Base-by-base conservation (phyloP, 2,888 invertebrate species). In the Plebejus melissa region DNA sequence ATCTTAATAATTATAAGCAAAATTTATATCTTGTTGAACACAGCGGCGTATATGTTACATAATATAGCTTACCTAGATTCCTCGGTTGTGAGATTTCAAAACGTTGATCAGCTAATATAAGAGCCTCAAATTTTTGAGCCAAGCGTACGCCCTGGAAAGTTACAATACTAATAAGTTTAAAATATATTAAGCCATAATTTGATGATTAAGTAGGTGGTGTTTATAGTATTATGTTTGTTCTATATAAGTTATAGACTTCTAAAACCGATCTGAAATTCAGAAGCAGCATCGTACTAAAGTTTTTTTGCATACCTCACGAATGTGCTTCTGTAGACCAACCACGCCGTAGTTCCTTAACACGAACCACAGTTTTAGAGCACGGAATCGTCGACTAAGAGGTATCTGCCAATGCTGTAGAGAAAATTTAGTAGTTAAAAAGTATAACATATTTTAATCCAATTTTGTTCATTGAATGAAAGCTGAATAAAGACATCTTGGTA, bases 341-440 rank as follows among this genome's bases (percentile, higher is more conserved):
- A 99, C 95, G 7, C 99, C 99, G 83, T 96, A 99, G 83, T 97
- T 98, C 69, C 99, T 94, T n/a, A 99, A 94, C 0, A 99, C 99
- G 86, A 99, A 99, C 99, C 99, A 99, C 0, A 99, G 93, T 87
- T 99, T 99, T 57, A 99, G 87, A 0, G 99, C 96, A 54, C 99
- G 95, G 87, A 99, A 99, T 79, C 98, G 95, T 84, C 98, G 98
- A 82, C 99, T 99, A 74, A 99, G 87, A 0, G 98, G 98, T 75
- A 99, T 98, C 91, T 99, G 99, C 99, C 99, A 99, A 85, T 99
- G 99, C 98, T 98, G 86, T 16, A 94, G 16, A 54, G 16, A 54
- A 54, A 94, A 81, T n/a, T n/a, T 58, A 65, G 2, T 38, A 9
- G 13, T 72, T 22, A 58, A 9, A 2, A 57, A 9, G 69, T 4